Conservation (phyloP, 1,140 invertebrate species). For the Pararge aegeria region DNA sequence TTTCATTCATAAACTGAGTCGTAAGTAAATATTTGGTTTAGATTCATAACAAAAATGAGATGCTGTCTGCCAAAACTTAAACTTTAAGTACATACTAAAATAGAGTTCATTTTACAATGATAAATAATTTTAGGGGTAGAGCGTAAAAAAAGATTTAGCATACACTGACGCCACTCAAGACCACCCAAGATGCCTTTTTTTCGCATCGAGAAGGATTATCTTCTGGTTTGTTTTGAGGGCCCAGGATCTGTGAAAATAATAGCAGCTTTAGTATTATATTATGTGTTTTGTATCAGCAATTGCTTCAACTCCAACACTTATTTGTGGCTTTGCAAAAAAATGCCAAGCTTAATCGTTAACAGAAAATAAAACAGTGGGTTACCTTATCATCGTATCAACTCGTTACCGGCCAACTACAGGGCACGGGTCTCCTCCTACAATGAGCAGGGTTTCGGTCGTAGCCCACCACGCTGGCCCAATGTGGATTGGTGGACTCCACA, state of each 20-base stretch:
- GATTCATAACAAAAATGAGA: conserved; percentile 36
- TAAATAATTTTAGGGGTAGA: conserved; percentile 12
- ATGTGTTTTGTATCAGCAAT: not conserved
- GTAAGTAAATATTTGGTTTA: conserved; percentile 64
- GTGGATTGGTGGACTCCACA: too few relatives aligned
- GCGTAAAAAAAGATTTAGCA: conserved; percentile 43
- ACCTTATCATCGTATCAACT: too few relatives aligned
- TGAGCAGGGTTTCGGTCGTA: too few relatives aligned
- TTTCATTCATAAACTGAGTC: conserved; percentile 54
- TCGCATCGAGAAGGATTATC: conserved; percentile 37
- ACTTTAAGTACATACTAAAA: not conserved
- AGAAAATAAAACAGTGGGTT: too few relatives aligned
- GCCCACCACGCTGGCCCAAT: too few relatives aligned
- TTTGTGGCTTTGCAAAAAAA: too few relatives aligned
- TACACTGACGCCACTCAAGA: conserved; percentile 48
- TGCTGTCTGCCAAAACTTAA: not conserved
- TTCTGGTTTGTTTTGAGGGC: conserved; percentile 38
- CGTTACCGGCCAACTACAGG: too few relatives aligned
- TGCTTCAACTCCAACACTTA: too few relatives aligned
- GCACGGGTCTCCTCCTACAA: too few relatives aligned
- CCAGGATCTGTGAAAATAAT: conserved; percentile 37
- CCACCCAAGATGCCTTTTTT: conserved; percentile 54
- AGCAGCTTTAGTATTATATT: not conserved
- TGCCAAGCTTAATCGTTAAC: too few relatives aligned
- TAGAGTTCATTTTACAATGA: conserved; percentile 18